Percentiles rank a stretch among this genome's conserved stretches.
These are phyloP conservation scores for Paelopatides confundens DNA, from an alignment of 53 echinoderm and acorn worm genomes.

Conservation along the genomic window DNA sequence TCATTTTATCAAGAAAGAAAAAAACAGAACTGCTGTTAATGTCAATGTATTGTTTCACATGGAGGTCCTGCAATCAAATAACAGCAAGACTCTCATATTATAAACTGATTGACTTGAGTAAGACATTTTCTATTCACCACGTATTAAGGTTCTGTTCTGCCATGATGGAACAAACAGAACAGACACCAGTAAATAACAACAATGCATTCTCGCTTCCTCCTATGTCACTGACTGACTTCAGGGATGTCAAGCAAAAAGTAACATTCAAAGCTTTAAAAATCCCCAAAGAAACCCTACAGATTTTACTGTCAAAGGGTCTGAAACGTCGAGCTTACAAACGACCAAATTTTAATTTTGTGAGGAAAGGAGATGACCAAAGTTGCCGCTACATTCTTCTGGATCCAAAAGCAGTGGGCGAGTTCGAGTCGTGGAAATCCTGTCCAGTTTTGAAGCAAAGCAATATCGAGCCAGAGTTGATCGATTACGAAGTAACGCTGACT, in stretches of 20 bases:
- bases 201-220: constrained; percentile 1
- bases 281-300: background rate
- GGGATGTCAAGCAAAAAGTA: background rate
- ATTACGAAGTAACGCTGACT: constrained; percentile 68
- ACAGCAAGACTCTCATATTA: background rate
- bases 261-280: constrained; percentile 27
- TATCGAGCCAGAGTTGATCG: constrained; percentile 65
- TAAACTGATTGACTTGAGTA: background rate
- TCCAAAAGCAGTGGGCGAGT: constrained; percentile 48
- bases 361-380: constrained; percentile 36
- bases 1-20: no score
- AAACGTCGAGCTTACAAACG: constrained; percentile 50
- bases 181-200: background rate
- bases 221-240: background rate
- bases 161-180: background rate
- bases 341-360: constrained; percentile 53
- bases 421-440: constrained; percentile 37
- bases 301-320: constrained; percentile 18
- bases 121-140: background rate
- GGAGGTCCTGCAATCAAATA: background rate
- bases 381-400: constrained; percentile 67
- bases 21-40: background rate
- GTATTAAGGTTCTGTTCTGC: background rate
- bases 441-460: constrained; percentile 54
- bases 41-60: background rate